phyloP scores from a whole-genome alignment of 2,888 invertebrate genomes.

The Muschampia plurimacula region DNA sequence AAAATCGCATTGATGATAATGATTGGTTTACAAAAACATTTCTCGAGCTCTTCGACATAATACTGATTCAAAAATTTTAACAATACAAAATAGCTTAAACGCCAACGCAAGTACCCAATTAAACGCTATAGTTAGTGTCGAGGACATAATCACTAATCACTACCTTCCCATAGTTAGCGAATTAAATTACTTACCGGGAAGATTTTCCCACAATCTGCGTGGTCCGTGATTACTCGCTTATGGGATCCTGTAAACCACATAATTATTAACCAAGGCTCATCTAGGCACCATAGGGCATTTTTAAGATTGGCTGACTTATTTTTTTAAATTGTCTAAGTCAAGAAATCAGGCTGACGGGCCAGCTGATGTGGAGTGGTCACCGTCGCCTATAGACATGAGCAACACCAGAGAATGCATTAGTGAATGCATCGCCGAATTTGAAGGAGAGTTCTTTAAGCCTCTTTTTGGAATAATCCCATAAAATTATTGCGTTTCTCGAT shows the following conservation, averaged over 20 bases:
- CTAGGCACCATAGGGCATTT: not conserved
- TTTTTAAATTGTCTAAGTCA: too few relatives aligned
- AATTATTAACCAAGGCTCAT: conserved; percentile 11
- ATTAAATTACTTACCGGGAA: conserved; percentile 29
- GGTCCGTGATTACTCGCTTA: conserved; percentile 30
- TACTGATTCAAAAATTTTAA: too few relatives aligned
- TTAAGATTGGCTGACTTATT: not conserved
- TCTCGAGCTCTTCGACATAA: too few relatives aligned
- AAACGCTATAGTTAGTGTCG: conserved; percentile 15
- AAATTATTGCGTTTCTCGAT: not conserved
- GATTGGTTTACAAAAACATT: too few relatives aligned
- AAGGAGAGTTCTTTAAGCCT: too few relatives aligned
- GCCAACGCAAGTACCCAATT: conserved; percentile 13
- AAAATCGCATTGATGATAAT: too few relatives aligned
- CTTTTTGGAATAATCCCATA: too few relatives aligned
- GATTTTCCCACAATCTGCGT: conserved; percentile 27
- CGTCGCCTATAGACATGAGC: too few relatives aligned
- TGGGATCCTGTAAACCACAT: conserved; percentile 37
- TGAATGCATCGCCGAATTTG: too few relatives aligned
- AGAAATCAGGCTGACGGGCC: too few relatives aligned
- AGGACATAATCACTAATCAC: conserved; percentile 21
- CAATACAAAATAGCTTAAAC: not conserved
- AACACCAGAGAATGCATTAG: too few relatives aligned
- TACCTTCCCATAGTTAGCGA: conserved; percentile 32
- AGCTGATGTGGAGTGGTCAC: too few relatives aligned